phyloP scores from a whole-genome alignment of 2,113 vertebrate genomes.

The Neomonachus schauinslandi region DNA sequence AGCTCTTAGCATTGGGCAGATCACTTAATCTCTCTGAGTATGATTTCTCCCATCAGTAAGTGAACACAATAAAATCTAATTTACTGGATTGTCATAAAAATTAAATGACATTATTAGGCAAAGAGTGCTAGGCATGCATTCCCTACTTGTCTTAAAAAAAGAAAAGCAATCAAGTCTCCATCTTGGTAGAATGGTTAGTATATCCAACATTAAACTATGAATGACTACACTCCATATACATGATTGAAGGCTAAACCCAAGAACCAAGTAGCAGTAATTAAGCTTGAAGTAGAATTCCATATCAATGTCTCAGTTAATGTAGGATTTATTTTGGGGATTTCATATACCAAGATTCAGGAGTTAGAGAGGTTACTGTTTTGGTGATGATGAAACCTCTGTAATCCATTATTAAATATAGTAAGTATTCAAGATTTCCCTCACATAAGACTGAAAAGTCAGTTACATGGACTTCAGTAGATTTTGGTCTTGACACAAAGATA shows the following conservation, averaged over 20 bases:
- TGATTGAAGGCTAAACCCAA: not conserved
- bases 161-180: not conserved
- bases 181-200: not conserved
- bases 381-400: not conserved
- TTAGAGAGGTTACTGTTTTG: not conserved
- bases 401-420: not conserved
- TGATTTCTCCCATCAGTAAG: not conserved
- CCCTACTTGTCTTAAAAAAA: not conserved
- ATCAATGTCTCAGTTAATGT: not conserved
- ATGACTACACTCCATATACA: not conserved
- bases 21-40: not conserved
- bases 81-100: constrained; percentile 4
- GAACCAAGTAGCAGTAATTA: not conserved
- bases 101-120: not conserved
- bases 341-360: not conserved
- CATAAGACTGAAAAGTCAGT: not conserved
- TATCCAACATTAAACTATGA: not conserved
- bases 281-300: not conserved
- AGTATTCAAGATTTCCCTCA: constrained; percentile 10
- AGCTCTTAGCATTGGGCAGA: not conserved
- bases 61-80: constrained; percentile 50
- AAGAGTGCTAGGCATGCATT: not conserved
- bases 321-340: not conserved
- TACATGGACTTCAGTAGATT: not conserved
- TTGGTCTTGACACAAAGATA: not conserved